Percentiles rank a stretch among this genome's conserved stretches.
Evolutionary conservation across 2,797 vertebrate genomes (phyloP).

Genomic region (Botia almorhae): DNA sequence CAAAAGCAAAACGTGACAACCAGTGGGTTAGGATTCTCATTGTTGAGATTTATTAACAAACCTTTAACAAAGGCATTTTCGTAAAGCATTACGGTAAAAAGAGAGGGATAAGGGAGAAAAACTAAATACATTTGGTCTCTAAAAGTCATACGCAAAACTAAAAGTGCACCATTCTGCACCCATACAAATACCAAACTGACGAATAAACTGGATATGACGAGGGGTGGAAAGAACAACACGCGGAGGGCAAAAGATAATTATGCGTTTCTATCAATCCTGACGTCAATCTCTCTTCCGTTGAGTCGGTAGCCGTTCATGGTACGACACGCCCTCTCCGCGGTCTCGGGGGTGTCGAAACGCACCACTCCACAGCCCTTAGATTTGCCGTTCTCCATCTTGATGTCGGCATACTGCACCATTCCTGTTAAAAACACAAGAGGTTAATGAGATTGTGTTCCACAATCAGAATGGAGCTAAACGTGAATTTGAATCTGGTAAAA

Average conservation of each 20-base stretch:
- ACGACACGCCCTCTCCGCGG: constrained; percentile 91
- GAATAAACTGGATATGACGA: constrained; percentile 51
- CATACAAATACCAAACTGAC: constrained; percentile 66
- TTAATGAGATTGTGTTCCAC: neutral
- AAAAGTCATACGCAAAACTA: constrained; percentile 72
- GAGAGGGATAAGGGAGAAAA: constrained; percentile 49
- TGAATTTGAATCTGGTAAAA: no score
- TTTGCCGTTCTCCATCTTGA: constrained; percentile 98
- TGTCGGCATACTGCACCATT: constrained; percentile 94
- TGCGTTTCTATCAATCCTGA: constrained; percentile 95
- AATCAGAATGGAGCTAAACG: neutral
- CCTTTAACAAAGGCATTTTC: constrained; percentile 71
- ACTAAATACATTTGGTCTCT: constrained; percentile 71
- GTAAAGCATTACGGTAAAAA: constrained; percentile 63
- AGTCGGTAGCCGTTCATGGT: constrained; percentile 97
- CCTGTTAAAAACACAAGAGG: constrained; percentile 71
- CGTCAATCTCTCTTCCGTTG: constrained; percentile 94
- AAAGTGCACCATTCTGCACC: constrained; percentile 64
- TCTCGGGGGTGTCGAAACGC: constrained; percentile 93
- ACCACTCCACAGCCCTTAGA: constrained; percentile 98
- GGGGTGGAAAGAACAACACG: constrained; percentile 38
- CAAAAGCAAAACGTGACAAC: neutral
- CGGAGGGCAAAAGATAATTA: constrained; percentile 65
- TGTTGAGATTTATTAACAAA: constrained; percentile 81
- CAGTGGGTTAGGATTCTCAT: neutral